Percentiles rank a stretch among this genome's conserved stretches.
phyloP scores from a whole-genome alignment of 2,113 vertebrate genomes.

The Passer domesticus region DNA sequence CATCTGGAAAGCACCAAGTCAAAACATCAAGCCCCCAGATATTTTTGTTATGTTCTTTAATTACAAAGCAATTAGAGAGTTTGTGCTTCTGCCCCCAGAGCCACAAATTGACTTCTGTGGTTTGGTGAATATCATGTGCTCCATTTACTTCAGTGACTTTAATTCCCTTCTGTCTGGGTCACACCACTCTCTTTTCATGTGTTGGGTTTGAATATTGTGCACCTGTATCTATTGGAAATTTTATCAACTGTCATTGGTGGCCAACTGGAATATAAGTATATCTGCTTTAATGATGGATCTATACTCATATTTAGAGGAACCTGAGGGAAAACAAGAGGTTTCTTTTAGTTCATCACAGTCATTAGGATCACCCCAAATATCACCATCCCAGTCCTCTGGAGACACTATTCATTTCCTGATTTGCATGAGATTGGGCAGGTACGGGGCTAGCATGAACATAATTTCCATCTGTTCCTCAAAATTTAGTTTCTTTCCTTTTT shows the following conservation, averaged over 20 bases:
- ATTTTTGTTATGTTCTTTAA: not conserved
- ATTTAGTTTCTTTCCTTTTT: not conserved
- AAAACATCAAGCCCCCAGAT: not conserved
- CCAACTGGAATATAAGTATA: not conserved
- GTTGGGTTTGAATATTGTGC: not conserved
- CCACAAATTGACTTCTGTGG: not conserved
- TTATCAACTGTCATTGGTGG: not conserved
- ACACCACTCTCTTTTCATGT: not conserved
- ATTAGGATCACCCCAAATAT: not conserved
- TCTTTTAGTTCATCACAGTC: not conserved
- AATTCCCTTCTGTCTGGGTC: not conserved
- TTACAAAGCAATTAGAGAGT: not conserved
- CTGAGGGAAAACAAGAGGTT: not conserved
- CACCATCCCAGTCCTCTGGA: not conserved
- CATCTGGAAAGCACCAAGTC: no score
- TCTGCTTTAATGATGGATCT: not conserved
- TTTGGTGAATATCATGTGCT: not conserved
- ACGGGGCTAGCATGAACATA: accelerated
- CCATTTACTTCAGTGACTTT: not conserved
- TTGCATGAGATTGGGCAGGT: not conserved
- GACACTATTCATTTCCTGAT: not conserved
- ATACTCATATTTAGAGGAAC: not conserved
- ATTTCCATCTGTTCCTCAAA: not conserved
- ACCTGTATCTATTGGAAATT: not conserved
- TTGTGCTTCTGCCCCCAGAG: not conserved